Evolutionary conservation across 2,113 vertebrate species (phyloP), one percentile per base, ranked within the genome.

Genomic region (Acanthisitta chloris): DNA sequence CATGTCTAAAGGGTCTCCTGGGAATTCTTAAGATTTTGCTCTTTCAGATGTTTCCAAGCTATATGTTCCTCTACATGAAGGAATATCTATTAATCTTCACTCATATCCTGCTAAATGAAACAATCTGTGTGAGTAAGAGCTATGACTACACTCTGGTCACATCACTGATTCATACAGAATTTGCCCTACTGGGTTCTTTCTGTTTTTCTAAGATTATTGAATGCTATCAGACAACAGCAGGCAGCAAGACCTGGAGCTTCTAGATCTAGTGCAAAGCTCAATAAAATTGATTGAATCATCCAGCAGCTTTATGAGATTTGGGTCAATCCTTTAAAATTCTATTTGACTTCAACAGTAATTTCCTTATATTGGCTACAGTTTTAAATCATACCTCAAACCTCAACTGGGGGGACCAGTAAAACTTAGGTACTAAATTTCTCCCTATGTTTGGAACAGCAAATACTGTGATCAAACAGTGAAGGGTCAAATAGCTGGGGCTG

Each of bases 61-160:
- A 49, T 88, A 66, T 81, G 69, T 90, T 91, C 48, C 26, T 74
- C 48, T 71, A 85, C 58, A 81, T 76, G 81, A 95, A 76, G 48
- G 72, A 93, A 74, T 85, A 71, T 73, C 84, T 76, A 46, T 96
- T 96, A 64, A 82, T 94, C 92, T 96, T 96, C 92, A 80, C 66
- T 95, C 83, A 58, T 38, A 64, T 95, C 65, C 57, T 92, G 33
- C 94, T 95, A 94, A 90, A 94, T 90, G 95, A 95, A 97, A 82
- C 78, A 88, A 76, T 94, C 71, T 91, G 36, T 88, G 82, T 91
- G 45, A 58, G 66, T 87, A 91, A 92, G 72, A 94, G 43, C 94
- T 54, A 59, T 29, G 11, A 86, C 20, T 40, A 20, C 0, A 1
- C 38, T 71, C 34, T 74, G 95, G 78, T 65, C n/a, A 64, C 76